Conservation (phyloP, 1,140 invertebrate genomes). For the Drosophila nigrodunni region DNA sequence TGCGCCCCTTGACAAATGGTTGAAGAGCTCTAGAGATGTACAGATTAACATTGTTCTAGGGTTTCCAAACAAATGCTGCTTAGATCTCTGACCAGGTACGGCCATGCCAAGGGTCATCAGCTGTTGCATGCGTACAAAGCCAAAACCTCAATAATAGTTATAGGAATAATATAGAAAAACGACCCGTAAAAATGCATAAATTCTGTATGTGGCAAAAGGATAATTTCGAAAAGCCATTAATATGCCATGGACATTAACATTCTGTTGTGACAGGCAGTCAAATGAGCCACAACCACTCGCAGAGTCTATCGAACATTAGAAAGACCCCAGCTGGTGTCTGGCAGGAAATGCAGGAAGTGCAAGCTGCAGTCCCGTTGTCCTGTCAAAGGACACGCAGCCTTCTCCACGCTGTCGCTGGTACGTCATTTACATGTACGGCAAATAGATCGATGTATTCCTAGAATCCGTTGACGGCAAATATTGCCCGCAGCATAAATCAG, state of each 20-base stretch:
- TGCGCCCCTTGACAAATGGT: conserved; percentile 64
- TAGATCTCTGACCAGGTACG: conserved; percentile 31
- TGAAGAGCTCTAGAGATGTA: conserved; percentile 52
- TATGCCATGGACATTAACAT: conserved; percentile 68
- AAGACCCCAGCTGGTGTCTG: conserved; percentile 1
- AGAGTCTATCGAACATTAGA: background rate
- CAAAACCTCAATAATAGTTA: conserved; percentile 54
- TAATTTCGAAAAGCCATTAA: conserved; percentile 81
- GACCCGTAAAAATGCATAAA: conserved; percentile 55
- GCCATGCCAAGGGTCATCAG: background rate
- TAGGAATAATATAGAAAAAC: conserved; percentile 37
- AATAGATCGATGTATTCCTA: conserved; percentile 69
- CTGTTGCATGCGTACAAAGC: conserved; percentile 32
- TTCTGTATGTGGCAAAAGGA: conserved; percentile 78
- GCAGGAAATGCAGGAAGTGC: conserved; percentile 57
- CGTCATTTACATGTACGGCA: conserved; percentile 64
- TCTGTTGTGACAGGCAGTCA: conserved; percentile 78
- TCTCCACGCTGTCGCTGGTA: conserved; percentile 24
- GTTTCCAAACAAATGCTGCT: conserved; percentile 60
- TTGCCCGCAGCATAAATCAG: conserved; percentile 60
- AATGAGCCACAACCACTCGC: conserved; percentile 57
- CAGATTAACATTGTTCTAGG: conserved; percentile 59
- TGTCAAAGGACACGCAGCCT: conserved; percentile 45
- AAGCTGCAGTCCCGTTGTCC: conserved; percentile 57
- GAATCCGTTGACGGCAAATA: conserved; percentile 58